A percentile compares a stretch with the other conserved stretches of the same genome.
These are phyloP conservation scores for Alouatta palliata DNA, from an alignment of 2,113 vertebrate genomes.

Conservation along the genomic window DNA sequence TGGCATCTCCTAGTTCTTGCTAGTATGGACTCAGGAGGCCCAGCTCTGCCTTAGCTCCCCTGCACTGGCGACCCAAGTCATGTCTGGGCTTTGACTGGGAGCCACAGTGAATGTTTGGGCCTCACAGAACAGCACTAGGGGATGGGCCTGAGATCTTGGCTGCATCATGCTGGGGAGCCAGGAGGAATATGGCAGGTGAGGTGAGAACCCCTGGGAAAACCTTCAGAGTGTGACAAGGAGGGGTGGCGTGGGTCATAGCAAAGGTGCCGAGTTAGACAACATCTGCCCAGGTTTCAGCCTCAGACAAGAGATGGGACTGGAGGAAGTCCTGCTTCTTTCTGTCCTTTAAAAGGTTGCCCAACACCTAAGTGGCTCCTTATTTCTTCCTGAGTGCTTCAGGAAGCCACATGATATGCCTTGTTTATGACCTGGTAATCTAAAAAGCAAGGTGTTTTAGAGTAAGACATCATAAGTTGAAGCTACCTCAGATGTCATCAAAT, in stretches of 20 bases:
- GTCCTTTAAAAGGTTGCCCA: neutral
- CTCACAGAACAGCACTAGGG: neutral
- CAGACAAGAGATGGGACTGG: neutral
- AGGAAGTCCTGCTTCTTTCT: neutral
- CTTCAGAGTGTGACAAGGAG: neutral
- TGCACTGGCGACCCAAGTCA: neutral
- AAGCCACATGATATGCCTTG: neutral
- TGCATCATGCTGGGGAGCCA: neutral
- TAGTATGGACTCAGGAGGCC: neutral
- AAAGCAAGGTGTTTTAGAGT: neutral
- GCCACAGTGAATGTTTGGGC: neutral
- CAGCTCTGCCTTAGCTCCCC: neutral
- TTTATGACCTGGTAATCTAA: neutral
- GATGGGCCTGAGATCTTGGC: neutral
- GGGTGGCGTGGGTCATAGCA: neutral
- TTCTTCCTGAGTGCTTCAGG: neutral
- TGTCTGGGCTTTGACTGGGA: neutral
- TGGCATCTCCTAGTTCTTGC: neutral
- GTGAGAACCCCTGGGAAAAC: neutral
- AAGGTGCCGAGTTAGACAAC: neutral
- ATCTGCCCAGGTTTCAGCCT: neutral
- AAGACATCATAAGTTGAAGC: neutral
- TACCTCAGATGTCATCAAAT: neutral
- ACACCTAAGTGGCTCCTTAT: fast-evolving
- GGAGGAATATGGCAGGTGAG: neutral